These are phyloP conservation scores for Enoplosus armatus DNA, from an alignment of 2,797 vertebrate species.

Conservation along the genomic window DNA sequence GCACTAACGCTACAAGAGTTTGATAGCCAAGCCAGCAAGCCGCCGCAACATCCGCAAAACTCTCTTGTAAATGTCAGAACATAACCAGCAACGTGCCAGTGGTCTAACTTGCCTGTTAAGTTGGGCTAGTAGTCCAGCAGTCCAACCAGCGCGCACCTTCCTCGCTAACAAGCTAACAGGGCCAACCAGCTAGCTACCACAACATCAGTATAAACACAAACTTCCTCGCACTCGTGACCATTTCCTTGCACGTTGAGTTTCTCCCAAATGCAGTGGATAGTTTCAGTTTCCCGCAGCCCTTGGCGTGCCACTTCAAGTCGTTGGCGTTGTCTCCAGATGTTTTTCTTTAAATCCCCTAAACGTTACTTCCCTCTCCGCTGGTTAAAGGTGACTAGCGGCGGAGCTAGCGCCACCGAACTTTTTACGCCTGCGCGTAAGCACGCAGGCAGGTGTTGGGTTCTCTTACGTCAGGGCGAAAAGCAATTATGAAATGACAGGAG, in stretches of 20 bases:
- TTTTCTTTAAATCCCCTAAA: conserved; percentile 55
- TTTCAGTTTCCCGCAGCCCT: not conserved
- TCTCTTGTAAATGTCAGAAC: not conserved
- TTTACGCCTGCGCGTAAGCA: conserved; percentile 72
- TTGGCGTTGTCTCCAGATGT: not conserved
- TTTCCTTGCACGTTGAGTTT: conserved; percentile 14
- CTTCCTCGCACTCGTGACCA: conserved; percentile 51
- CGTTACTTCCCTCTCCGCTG: conserved; percentile 47
- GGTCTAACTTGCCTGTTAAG: not conserved
- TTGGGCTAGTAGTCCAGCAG: conserved; percentile 1
- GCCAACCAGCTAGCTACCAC: conserved; percentile 69
- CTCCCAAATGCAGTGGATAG: not conserved
- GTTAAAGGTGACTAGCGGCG: conserved; percentile 62
- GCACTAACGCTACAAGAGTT: conserved; percentile 29
- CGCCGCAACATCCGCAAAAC: not conserved
- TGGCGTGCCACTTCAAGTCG: not conserved
- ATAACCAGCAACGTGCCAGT: not conserved
- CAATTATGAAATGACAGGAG: not conserved
- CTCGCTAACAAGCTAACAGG: conserved; percentile 74
- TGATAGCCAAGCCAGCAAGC: not conserved
- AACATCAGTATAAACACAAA: conserved; percentile 73
- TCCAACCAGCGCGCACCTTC: conserved; percentile 47
- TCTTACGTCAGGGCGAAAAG: conserved; percentile 43
- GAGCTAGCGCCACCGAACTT: conserved; percentile 69
- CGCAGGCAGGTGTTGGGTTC: conserved; percentile 63